Evolutionary conservation across 1,140 invertebrate genomes (phyloP).

Genomic region (Saccostrea echinata): DNA sequence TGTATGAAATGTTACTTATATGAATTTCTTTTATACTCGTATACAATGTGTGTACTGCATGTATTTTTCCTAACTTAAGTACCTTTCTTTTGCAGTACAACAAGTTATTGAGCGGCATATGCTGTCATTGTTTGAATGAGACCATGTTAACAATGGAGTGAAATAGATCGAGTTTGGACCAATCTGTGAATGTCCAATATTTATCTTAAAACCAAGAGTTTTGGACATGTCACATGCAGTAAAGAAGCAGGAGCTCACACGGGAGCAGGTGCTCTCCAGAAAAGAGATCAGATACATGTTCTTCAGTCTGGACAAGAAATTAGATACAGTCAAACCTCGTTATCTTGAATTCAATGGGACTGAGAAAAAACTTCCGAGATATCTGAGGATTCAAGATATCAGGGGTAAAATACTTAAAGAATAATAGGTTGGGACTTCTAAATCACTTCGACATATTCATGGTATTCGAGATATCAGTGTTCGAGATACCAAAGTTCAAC

Average conservation of each 20-base stretch:
- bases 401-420: no score
- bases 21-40: neutral
- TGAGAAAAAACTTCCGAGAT: no score
- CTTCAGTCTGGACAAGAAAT: neutral
- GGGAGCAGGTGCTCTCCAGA: neutral
- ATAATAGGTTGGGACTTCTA: no score
- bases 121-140: conserved; percentile 60
- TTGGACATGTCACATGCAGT: neutral
- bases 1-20: neutral
- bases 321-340: no score
- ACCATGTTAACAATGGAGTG: neutral
- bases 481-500: no score
- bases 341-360: no score
- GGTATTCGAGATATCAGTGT: no score
- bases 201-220: neutral
- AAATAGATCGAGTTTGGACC: neutral
- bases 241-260: neutral
- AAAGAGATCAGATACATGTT: no score
- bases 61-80: neutral
- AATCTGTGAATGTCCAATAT: neutral
- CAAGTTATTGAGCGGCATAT: conserved; percentile 63
- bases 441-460: no score
- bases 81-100: conserved; percentile 52
- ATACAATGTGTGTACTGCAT: neutral
- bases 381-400: no score